Evolutionary conservation across 1,140 invertebrate genomes (phyloP).

Genomic region (Monomorium pharaonis): DNA sequence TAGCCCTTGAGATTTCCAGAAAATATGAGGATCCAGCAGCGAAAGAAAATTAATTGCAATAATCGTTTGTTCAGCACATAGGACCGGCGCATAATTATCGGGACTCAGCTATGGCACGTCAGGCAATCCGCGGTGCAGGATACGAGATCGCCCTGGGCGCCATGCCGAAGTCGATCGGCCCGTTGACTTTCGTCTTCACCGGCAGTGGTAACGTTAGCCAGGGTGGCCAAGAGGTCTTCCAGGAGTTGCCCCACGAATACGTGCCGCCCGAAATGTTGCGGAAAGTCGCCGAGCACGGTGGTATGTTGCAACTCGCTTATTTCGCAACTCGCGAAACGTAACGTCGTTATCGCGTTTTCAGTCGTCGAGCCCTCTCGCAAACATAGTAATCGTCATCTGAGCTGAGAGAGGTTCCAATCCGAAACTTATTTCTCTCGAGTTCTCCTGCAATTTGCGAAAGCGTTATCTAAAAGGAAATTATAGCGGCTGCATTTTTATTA

Average conservation of each 20-base stretch:
- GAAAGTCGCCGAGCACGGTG: slow-evolving; percentile 98
- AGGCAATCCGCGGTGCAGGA: slow-evolving; percentile 98
- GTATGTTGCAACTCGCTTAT: slow-evolving; percentile 85
- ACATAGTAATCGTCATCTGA: neutral
- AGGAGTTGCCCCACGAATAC: slow-evolving; percentile 98
- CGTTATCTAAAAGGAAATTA: neutral
- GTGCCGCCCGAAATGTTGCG: slow-evolving; percentile 97
- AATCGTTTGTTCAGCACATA: slow-evolving; percentile 91
- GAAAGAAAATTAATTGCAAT: neutral
- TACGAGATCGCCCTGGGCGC: slow-evolving; percentile 99
- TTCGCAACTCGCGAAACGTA: neutral
- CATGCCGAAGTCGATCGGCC: slow-evolving; percentile 99
- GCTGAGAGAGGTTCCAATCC: neutral
- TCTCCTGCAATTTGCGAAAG: neutral
- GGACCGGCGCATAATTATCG: slow-evolving; percentile 99
- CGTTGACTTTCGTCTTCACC: slow-evolving; percentile 99
- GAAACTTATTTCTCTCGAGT: neutral
- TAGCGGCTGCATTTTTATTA: neutral
- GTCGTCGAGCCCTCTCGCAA: neutral
- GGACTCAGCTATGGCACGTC: slow-evolving; percentile 98
- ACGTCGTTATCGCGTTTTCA: neutral
- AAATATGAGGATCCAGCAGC: neutral
- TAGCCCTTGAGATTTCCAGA: neutral
- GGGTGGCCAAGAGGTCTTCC: slow-evolving; percentile 99
- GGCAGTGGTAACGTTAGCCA: slow-evolving; percentile 95